Evolutionary conservation across 2,888 invertebrate species (phyloP), one percentile per base, ranked within the genome.

Genomic region (Pollenia angustigena): DNA sequence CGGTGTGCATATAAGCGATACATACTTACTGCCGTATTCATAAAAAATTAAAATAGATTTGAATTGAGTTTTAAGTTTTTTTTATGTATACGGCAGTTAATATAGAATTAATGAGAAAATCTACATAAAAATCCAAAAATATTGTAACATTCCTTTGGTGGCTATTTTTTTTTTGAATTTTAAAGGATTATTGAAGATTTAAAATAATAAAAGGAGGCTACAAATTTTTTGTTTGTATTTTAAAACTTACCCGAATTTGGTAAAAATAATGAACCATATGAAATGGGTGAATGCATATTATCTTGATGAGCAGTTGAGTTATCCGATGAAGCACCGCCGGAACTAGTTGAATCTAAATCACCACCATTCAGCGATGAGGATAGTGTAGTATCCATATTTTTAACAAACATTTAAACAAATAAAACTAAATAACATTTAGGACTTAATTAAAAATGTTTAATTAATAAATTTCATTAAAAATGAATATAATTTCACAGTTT

Each of bases 281-380:
- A 91, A 83, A 92, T 89, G 3, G 93, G 92, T 16, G 93, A 92
- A 82, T 91, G 92, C 85, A 93, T 91, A 88, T 92, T 91, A 89
- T 93, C 93, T 89, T 92, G 93, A 83, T 92, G 92, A 62, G 90
- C 89, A 18, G 91, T 90, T 4, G 93, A 92, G 80, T 91, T 91
- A 89, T 93, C 93, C 40, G 93, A 93, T 48, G 91, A 92, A 50
- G 92, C 93, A 88, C 93, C 93, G 89, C 91, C 93, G 89, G 93
- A 93, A 88, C 93, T 93, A 42, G 93, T 93, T 4, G 93, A 93
- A 85, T 93, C 93, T 89, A 93, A 90, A 85, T 93, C 93, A 72
- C 93, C 93, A 81, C 90, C 90, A 23, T 92, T 90, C 62, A 92
- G 91, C 18, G 91, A 92, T 81, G 93, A 90, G 72, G 93, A 90